phyloP scores from a whole-genome alignment of 30 jellyfish, hydroid and myxozoan genomes.

The Catostylus mosaicus region DNA sequence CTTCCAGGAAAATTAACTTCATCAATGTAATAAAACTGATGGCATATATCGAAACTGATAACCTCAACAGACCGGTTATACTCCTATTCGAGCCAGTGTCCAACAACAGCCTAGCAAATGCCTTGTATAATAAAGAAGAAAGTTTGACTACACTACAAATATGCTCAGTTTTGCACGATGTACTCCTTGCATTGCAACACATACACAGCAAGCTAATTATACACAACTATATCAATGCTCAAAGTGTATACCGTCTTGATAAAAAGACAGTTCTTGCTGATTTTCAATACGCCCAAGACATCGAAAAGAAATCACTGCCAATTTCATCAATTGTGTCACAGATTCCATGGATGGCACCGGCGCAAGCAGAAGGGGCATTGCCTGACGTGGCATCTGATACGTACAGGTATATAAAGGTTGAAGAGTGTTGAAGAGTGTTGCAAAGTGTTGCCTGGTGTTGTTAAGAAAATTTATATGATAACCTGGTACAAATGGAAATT shows the following conservation, averaged over 20 bases:
- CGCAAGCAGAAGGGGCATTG: conserved; percentile 50
- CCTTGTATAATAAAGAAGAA: background rate
- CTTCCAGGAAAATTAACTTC: conserved; percentile 27
- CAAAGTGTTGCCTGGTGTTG: too few species aligned
- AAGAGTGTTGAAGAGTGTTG: too few species aligned
- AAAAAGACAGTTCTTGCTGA: conserved; percentile 19
- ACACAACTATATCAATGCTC: conserved; percentile 54
- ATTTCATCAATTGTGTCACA: conserved; percentile 38
- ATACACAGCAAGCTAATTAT: conserved; percentile 20
- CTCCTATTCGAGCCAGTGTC: conserved; percentile 28
- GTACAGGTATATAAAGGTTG: conserved; percentile 69
- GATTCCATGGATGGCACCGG: conserved; percentile 74
- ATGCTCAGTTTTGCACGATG: conserved; percentile 5
- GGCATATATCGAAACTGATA: conserved; percentile 17
- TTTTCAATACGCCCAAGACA: conserved; percentile 42
- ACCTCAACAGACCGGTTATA: background rate
- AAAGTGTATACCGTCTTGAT: conserved; percentile 22
- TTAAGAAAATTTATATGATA: too few species aligned
- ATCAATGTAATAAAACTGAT: conserved; percentile 14
- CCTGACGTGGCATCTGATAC: conserved; percentile 53
- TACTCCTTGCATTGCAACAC: conserved; percentile 19
- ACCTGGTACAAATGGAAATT: too few species aligned
- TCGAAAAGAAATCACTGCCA: background rate
- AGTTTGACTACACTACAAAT: background rate
- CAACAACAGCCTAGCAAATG: conserved; percentile 6